Base-by-base conservation (phyloP, 2,888 invertebrate species). In the Herminia tarsipennalis region DNA sequence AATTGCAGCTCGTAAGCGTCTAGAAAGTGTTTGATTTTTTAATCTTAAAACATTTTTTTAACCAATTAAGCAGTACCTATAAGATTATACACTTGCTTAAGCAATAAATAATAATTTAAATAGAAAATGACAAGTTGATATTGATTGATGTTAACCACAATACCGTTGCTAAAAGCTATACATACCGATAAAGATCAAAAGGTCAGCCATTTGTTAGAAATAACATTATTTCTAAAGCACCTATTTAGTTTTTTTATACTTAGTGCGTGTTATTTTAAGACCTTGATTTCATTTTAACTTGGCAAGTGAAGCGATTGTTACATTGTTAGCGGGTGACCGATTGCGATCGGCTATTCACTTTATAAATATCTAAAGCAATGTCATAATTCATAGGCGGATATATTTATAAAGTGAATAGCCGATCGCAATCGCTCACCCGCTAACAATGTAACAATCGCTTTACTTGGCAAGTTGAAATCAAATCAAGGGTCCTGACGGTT, bases 211-310 rank as follows among this genome's bases (percentile, higher is more conserved):
- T 21, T 10, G 14, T 2, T 21, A 14, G 10, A n/a, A 13, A 5
- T 21, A 21, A 13, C n/a, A 10, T n/a, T 22, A 18, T 33, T 22
- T 22, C 6, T 22, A 8, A 3, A 20, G 3, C 12, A 27, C 13
- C 27, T 20, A n/a, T n/a, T n/a, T n/a, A n/a, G n/a, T 18, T 18
- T 4, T 18, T 5, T 3, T 4, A 5, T 18, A 33, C 33, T 33
- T 14, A 22, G 33, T 33, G 14, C 21, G 33, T 33, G 12, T 14
- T 33, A 21, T 33, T 13, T 2, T 33, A 5, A 32, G 20, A 33
- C 33, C 21, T 4, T 33, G 33, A 18, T 33, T 33, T 18, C 13
- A 21, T 25, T n/a, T 25, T n/a, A 21, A 12, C 14, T n/a, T 8
- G 2, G 5, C 8, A 5, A 29, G 9, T 4, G 9, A 29, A 16